Conservation (phyloP, 2,797 vertebrate genomes). For the Channa striata region DNA sequence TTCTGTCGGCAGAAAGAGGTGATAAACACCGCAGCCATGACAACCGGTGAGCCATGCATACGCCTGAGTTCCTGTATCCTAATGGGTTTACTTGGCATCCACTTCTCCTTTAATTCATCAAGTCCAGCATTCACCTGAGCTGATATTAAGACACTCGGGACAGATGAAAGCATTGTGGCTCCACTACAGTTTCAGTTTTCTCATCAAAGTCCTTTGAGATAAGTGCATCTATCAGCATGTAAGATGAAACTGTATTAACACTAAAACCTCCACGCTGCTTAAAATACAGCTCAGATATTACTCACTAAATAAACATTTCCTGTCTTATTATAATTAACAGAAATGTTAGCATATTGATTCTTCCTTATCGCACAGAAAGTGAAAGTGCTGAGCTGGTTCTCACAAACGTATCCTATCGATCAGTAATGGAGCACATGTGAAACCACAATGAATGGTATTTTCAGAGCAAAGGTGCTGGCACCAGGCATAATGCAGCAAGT, state of each 20-base stretch:
- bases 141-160: constrained; percentile 55
- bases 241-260: constrained; percentile 50
- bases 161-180: constrained; percentile 32
- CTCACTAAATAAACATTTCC: constrained; percentile 56
- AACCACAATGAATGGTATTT: constrained; percentile 41
- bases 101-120: constrained; percentile 68
- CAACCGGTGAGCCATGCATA: constrained; percentile 77
- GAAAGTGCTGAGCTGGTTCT: constrained; percentile 43
- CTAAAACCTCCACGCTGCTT: constrained; percentile 39
- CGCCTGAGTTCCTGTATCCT: constrained; percentile 69
- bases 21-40: constrained; percentile 85
- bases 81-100: constrained; percentile 75
- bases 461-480: constrained; percentile 32
- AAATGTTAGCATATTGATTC: constrained; percentile 58
- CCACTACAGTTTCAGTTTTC: constrained; percentile 35
- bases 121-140: constrained; percentile 64
- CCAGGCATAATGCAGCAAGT: constrained; percentile 19
- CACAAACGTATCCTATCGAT: constrained; percentile 54
- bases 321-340: constrained; percentile 48
- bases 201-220: constrained; percentile 42
- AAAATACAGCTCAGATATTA: constrained; percentile 44
- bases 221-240: constrained; percentile 38
- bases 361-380: constrained; percentile 36
- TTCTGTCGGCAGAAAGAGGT: constrained; percentile 79
- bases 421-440: constrained; percentile 46